Evolutionary conservation across 2,797 vertebrate species (phyloP).

Genomic region (Monodelphis domestica): DNA sequence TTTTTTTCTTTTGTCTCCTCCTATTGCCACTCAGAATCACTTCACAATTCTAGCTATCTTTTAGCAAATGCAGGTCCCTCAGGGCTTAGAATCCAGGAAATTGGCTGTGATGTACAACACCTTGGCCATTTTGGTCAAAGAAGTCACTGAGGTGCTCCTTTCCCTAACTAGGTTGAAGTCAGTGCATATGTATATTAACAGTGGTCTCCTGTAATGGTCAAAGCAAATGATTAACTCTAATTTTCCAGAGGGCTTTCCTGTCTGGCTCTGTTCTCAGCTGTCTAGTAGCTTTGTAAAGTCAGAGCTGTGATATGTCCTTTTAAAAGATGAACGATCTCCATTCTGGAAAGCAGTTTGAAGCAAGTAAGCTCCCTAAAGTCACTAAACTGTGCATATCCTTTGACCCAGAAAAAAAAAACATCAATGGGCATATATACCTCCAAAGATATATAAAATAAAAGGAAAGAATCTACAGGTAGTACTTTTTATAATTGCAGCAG

Average conservation of each 20-base stretch:
- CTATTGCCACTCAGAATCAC: not conserved
- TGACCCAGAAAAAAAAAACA: no score
- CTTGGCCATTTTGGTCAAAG: not conserved
- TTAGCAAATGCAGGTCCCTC: not conserved
- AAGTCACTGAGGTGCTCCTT: not conserved
- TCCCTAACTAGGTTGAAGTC: not conserved
- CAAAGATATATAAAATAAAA: no score
- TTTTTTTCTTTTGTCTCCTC: no score
- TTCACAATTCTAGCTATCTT: not conserved
- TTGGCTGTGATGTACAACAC: not conserved
- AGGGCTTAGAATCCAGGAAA: not conserved
- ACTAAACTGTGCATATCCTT: no score
- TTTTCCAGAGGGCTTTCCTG: not conserved
- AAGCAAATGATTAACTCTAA: not conserved
- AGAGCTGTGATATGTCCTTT: not conserved
- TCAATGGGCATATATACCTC: no score
- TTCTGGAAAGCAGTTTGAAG: no score
- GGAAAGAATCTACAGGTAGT: no score
- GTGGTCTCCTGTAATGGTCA: not conserved
- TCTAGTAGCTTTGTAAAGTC: constrained; percentile 13
- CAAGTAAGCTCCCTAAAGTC: no score
- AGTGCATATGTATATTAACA: not conserved
- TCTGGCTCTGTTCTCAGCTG: not conserved
- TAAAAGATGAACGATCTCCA: not conserved
- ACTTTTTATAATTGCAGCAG: no score